Base-by-base conservation (phyloP, 2,797 vertebrate species). In the Tadarida brasiliensis region DNA sequence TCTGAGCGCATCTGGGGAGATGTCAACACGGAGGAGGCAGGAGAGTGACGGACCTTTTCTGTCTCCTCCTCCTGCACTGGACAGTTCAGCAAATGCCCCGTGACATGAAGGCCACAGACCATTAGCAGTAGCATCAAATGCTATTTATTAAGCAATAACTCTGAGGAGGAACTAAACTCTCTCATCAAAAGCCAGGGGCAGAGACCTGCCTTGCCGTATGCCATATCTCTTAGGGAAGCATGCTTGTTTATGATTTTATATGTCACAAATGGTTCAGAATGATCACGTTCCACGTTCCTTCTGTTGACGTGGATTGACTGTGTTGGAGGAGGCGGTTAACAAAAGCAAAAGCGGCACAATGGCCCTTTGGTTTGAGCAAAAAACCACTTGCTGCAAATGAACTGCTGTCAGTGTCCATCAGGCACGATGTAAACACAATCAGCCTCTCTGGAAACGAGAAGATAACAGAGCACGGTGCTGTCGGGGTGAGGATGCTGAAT, bases 241-340 rank as follows among this genome's bases (percentile, higher is more conserved):
- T 0, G 5, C 44, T 63, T 26, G 0, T 73, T 67, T 76, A 74
- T 15, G 67, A 35, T 49, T 77, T 77, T 76, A 4, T 33, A 28
- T 77, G 93, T 73, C 94, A 90, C 76, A 68, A 57, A 39, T 11
- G 74, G 93, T 73, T 83, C 83, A 1, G 28, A 88, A 57, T 17
- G 65, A 28, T 70, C n/a, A 20, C 39, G 47, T 67, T 71, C 59
- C 59, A 49, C 35, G 80, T 88, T 39, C 68, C 77, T 76, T 59
- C 89, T 65, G 51, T 73, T 94, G 86, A 82, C n/a, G 22, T 1
- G 65, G 77, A 78, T 7, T 26, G 81, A 81, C 54, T 28, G 54
- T 22, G 10, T 17, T 19, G 24, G 20, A 47, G 14, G 26, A 44
- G 49, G 39, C 30, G 8, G 51, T 84, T 61, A 5, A 54, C 49